These are phyloP conservation scores for Scartelaos histophorus DNA, from an alignment of 2,113 vertebrate species.

Conservation along the genomic window DNA sequence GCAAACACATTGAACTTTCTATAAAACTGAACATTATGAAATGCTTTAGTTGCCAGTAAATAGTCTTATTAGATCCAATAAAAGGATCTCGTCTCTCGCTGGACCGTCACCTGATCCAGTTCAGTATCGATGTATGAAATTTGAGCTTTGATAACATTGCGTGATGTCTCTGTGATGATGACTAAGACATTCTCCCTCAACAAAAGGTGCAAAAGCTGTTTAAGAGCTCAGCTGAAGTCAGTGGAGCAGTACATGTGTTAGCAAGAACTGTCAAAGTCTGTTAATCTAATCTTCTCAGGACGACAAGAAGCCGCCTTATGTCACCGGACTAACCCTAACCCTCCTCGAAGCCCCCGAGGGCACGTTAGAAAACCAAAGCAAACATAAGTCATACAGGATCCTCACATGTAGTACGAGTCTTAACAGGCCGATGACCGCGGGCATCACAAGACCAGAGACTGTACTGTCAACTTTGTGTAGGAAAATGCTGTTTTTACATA, in stretches of 20 bases:
- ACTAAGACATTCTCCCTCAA: not conserved
- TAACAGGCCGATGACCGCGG: not conserved
- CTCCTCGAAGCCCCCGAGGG: not conserved
- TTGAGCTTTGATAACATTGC: not conserved
- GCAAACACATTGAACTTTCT: too few species aligned
- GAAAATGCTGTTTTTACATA: not conserved
- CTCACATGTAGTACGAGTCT: not conserved
- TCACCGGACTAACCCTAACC: not conserved
- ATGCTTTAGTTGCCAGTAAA: too few species aligned
- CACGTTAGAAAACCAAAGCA: not conserved
- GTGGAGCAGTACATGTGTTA: not conserved
- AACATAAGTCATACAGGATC: slow-evolving; percentile 3
- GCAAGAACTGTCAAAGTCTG: not conserved
- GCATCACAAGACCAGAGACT: not conserved
- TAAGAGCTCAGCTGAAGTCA: slow-evolving; percentile 14
- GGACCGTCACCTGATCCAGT: too few species aligned
- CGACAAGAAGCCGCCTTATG: not conserved
- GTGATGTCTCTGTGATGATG: not conserved
- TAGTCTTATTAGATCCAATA: too few species aligned
- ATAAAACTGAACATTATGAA: too few species aligned
- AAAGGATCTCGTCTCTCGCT: too few species aligned
- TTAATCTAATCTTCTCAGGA: slow-evolving; percentile 5
- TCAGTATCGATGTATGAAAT: too few species aligned
- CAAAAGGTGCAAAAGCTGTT: slow-evolving; percentile 4
- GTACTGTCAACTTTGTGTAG: not conserved